These are phyloP conservation scores for Cisticola juncidis DNA, from an alignment of 2,113 vertebrate genomes.

Conservation along the genomic window DNA sequence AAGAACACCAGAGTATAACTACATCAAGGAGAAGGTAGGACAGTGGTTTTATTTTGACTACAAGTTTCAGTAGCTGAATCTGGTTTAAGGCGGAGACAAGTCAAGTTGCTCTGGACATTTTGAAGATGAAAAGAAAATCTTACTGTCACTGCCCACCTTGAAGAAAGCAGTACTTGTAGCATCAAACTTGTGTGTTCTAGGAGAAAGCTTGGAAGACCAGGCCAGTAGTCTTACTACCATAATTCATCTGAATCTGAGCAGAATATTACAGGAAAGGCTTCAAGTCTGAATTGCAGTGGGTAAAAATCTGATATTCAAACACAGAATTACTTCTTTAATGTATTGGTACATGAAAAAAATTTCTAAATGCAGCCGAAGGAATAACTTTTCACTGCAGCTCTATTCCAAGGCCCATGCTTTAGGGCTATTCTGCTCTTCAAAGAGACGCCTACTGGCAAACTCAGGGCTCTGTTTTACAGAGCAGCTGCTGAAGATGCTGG, in stretches of 20 bases:
- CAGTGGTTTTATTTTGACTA: neutral
- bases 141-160: neutral
- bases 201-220: neutral
- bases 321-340: neutral
- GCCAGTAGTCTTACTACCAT: neutral
- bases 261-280: neutral
- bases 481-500: neutral
- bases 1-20: neutral
- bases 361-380: neutral
- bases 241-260: neutral
- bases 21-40: neutral
- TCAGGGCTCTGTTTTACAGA: neutral
- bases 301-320: neutral
- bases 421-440: neutral
- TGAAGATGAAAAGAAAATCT: neutral
- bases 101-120: neutral
- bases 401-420: neutral
- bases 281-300: neutral
- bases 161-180: neutral
- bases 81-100: neutral
- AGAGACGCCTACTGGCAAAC: conserved; percentile 27
- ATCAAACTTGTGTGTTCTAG: neutral
- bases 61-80: neutral
- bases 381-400: neutral
- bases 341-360: neutral